Percentiles rank a stretch among this genome's conserved stretches.
Evolutionary conservation across 2,797 vertebrate species (phyloP).

Genomic region (Alca torda): DNA sequence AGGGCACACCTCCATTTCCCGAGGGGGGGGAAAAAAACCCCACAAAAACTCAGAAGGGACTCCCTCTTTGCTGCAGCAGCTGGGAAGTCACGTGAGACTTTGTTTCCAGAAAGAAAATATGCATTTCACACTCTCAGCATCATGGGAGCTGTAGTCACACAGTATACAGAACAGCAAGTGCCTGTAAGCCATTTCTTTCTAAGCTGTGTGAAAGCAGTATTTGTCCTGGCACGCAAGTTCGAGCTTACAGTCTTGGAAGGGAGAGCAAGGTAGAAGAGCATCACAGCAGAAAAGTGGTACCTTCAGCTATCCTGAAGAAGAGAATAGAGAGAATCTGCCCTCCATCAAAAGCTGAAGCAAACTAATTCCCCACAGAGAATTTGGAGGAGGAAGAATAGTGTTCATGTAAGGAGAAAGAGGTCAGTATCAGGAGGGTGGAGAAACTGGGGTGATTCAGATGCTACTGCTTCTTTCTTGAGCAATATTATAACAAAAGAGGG

Average conservation of each 20-base stretch:
- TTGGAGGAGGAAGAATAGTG: background rate
- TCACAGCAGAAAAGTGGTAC: background rate
- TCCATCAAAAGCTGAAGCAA: background rate
- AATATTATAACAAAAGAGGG: background rate
- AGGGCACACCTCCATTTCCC: constrained; percentile 3
- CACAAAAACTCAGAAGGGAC: background rate
- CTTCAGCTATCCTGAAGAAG: background rate
- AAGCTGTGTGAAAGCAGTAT: accelerated
- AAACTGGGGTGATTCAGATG: background rate
- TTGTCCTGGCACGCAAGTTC: accelerated
- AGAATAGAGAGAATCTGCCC: background rate
- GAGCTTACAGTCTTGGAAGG: too few species aligned
- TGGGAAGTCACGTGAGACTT: constrained; percentile 30
- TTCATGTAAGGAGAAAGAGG: background rate
- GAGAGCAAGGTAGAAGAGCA: background rate
- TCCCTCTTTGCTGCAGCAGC: background rate
- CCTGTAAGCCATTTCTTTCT: background rate
- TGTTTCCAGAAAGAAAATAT: background rate
- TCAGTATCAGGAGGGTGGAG: background rate
- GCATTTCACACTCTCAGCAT: background rate
- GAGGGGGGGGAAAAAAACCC: background rate
- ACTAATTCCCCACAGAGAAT: background rate
- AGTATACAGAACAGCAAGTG: background rate
- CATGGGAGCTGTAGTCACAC: constrained; percentile 53
- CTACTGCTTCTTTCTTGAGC: background rate